A percentile compares a stretch with the other conserved stretches of the same genome.
Evolutionary conservation across 2,797 vertebrate genomes (phyloP).

Genomic region (Artibeus lituratus): DNA sequence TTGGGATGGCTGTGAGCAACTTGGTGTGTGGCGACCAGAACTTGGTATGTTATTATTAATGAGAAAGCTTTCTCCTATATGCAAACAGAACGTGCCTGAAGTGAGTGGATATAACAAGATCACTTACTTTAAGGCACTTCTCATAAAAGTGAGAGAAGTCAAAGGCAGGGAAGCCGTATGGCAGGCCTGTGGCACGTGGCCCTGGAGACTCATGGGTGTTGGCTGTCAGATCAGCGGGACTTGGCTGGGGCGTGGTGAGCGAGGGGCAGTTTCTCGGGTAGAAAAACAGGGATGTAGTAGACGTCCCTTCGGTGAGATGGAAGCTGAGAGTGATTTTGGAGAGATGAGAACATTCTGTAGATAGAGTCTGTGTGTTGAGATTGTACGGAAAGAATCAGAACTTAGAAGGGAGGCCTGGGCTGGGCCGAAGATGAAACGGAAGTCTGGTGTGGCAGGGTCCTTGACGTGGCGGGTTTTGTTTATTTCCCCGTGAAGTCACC

Average conservation of each 20-base stretch:
- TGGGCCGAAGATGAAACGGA: neutral
- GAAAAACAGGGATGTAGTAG: neutral
- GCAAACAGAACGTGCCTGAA: neutral
- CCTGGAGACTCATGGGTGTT: accelerated
- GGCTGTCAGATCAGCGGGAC: accelerated
- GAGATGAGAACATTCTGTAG: neutral
- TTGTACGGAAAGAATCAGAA: neutral
- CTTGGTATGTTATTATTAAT: accelerated
- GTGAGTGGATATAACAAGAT: neutral
- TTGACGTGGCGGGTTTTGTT: accelerated
- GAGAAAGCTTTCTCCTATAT: neutral
- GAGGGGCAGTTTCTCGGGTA: neutral
- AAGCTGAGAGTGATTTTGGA: neutral
- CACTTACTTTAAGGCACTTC: neutral
- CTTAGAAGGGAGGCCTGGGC: neutral
- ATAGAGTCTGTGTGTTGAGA: neutral
- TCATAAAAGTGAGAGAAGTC: neutral
- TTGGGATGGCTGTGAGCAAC: neutral
- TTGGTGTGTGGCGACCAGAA: neutral
- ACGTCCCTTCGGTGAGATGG: neutral
- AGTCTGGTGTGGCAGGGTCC: accelerated
- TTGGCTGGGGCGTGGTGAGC: neutral
- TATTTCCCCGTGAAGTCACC: neutral
- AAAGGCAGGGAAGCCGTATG: accelerated
- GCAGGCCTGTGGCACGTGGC: accelerated